These are phyloP conservation scores for Meloidogyne floridensis DNA, from an alignment of 1,140 invertebrate genomes.

Conservation along the genomic window DNA sequence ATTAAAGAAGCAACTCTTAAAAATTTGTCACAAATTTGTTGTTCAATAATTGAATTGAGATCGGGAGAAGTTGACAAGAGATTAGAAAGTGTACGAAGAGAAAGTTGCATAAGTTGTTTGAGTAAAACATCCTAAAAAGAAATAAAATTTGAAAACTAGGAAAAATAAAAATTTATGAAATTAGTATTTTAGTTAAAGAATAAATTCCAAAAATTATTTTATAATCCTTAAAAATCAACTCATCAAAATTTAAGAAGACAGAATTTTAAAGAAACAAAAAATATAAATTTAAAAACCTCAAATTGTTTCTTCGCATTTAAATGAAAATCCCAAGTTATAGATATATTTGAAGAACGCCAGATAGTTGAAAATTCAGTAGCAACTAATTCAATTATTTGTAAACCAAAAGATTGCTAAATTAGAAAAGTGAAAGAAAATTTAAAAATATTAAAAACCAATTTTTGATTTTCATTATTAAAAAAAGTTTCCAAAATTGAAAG, in stretches of 20 bases:
- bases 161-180: not conserved
- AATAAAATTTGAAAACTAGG: not conserved
- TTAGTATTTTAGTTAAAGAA: too few species aligned
- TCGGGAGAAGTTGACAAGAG: conserved; percentile 21
- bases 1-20: conserved; percentile 35
- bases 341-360: conserved; percentile 31
- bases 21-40: conserved; percentile 39
- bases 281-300: conserved; percentile 14
- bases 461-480: conserved; percentile 27
- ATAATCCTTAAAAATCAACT: too few species aligned
- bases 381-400: conserved; percentile 40
- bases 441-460: conserved; percentile 23
- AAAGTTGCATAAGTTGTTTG: conserved; percentile 37
- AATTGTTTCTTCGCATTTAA: conserved; percentile 33
- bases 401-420: conserved; percentile 32
- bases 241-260: too few species aligned
- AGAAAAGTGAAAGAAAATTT: not conserved
- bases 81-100: conserved; percentile 35
- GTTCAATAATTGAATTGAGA: conserved; percentile 28
- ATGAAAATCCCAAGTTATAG: conserved; percentile 43
- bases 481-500: conserved; percentile 25
- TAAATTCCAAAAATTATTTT: too few species aligned
- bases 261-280: too few species aligned
- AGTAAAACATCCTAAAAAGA: conserved; percentile 36
- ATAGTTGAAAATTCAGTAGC: conserved; percentile 34